Base-by-base conservation (phyloP, 2,888 invertebrate genomes). In the Periphyllus acericola region DNA sequence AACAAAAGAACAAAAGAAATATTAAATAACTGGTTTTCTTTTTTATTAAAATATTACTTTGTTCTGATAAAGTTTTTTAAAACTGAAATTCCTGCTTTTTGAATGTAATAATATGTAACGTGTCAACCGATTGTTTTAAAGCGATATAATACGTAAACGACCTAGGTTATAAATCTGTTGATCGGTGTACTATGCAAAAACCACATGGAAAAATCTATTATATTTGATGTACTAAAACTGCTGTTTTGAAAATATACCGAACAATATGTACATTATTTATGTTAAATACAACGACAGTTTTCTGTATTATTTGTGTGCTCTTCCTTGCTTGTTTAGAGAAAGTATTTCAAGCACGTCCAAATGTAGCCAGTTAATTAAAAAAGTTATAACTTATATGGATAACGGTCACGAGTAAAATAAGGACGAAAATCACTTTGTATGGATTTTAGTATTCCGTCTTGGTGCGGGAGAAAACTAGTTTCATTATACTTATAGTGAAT, bases 1-100 rank as follows among this genome's bases (percentile, higher is more conserved):
- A 60, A 83, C 83, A 60, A 83, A 83, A 83, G 74, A 75, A 83
- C 74, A 83, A 83, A 74, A 36, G 74, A 32, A 55, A 9, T 29
- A 5, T 74, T 60, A 83, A 83, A 60, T 74, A 60, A 72, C 32
- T 34, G 6, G 74, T n/a, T 83, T 75, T 36, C 29, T 83, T 36
- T 74, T 74, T 55, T 29, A 36, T 74, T 83, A 6, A 83, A 74
- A 36, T 83, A 60, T 83, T 60, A 60, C 36, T 74, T 71, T 29
- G 36, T 60, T 83, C 29, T 6, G 34, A 72, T n/a, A 14, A 83
- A 74, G 74, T 83, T 60, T 83, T 74, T n/a, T 25, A 71, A 46
- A 83, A 72, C 11, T 55, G 14, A 34, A 74, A 52, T 60, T 74
- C 6, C 6, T 17, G 72, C 46, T 14, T 34, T 34, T 52, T 46